Conservation (phyloP, 1,140 invertebrate species). For the Caenorhabditis remanei region DNA sequence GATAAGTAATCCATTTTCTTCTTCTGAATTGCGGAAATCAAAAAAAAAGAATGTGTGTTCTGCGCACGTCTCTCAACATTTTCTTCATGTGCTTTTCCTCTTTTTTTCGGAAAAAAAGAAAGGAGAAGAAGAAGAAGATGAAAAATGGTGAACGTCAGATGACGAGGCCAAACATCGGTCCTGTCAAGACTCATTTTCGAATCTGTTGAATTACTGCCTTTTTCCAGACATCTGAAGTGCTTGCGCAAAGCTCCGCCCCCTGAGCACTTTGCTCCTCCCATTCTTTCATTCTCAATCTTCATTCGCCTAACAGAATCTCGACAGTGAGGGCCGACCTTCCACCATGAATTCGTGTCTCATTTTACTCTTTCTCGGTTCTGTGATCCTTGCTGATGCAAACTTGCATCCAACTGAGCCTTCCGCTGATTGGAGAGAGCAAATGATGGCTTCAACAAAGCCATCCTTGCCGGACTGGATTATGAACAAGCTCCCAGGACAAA, state of each 20-base stretch:
- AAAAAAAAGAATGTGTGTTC: slow-evolving; percentile 21
- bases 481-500: too few species aligned
- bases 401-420: background rate
- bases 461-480: background rate
- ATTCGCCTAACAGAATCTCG: background rate
- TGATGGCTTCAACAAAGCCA: background rate
- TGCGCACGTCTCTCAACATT: background rate
- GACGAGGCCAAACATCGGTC: slow-evolving; percentile 17
- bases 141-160: background rate
- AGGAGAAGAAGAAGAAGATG: background rate
- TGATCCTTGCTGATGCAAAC: background rate
- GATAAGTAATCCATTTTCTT: slow-evolving; percentile 18
- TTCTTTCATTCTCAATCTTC: background rate
- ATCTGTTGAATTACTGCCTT: background rate
- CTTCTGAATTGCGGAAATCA: slow-evolving; percentile 31
- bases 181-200: slow-evolving; percentile 12
- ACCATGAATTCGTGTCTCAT: background rate
- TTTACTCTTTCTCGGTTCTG: background rate
- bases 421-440: background rate
- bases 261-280: background rate
- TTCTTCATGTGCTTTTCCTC: background rate
- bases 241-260: slow-evolving; percentile 1
- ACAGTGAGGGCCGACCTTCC: background rate
- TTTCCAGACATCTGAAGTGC: background rate
- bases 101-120: background rate